A percentile compares a stretch with the other conserved stretches of the same genome.
Evolutionary conservation across 2,797 vertebrate species (phyloP).

Genomic region (Microctenopoma steveboyesi): DNA sequence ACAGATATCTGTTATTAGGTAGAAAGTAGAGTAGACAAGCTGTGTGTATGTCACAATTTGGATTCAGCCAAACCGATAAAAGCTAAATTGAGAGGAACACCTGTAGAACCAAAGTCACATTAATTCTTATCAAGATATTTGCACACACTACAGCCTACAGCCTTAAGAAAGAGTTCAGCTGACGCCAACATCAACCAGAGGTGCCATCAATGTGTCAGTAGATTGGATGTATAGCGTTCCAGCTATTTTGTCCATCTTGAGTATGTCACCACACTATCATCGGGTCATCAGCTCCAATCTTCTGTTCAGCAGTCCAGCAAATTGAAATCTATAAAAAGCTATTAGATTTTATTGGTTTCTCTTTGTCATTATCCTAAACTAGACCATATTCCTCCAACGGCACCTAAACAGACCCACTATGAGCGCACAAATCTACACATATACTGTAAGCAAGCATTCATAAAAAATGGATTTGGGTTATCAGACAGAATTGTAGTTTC

Average conservation of each 20-base stretch:
- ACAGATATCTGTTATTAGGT: too few species aligned
- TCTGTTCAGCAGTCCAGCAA: slow-evolving; percentile 55
- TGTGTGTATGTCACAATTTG: too few species aligned
- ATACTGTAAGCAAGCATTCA: background rate
- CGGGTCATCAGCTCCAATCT: slow-evolving; percentile 35
- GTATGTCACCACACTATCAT: slow-evolving; percentile 22
- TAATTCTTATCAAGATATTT: slow-evolving; percentile 4
- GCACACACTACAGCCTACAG: background rate
- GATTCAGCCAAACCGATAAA: slow-evolving; percentile 1
- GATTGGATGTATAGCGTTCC: slow-evolving; percentile 13
- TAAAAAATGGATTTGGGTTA: background rate
- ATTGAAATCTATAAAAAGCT: slow-evolving; percentile 65
- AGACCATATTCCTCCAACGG: slow-evolving; percentile 47
- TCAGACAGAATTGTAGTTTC: background rate
- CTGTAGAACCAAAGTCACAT: background rate
- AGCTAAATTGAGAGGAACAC: slow-evolving; percentile 1
- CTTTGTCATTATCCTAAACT: slow-evolving; percentile 41
- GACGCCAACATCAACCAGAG: slow-evolving; percentile 12
- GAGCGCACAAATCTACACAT: background rate
- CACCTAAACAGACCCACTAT: slow-evolving; percentile 7
- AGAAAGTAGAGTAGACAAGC: too few species aligned
- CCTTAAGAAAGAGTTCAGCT: slow-evolving; percentile 1
- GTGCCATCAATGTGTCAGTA: background rate
- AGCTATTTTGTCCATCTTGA: slow-evolving; percentile 37
- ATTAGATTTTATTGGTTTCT: slow-evolving; percentile 56